Conservation (phyloP, 2,113 vertebrate species). For the Sturnus vulgaris region DNA sequence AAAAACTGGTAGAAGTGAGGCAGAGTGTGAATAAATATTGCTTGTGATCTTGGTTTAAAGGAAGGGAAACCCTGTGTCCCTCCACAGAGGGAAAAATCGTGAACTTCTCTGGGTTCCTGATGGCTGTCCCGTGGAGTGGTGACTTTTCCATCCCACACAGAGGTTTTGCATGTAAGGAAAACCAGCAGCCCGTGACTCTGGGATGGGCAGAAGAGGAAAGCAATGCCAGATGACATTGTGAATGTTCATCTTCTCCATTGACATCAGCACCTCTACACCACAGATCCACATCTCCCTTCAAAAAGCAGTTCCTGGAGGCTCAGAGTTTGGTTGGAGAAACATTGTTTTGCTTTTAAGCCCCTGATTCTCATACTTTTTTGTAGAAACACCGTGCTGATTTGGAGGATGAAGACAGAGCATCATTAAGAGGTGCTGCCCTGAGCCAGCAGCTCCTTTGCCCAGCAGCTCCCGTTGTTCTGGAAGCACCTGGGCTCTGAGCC, state of each 20-base stretch:
- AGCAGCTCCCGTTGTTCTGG: accelerated
- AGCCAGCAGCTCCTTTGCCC: neutral
- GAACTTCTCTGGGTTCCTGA: neutral
- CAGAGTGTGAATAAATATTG: neutral
- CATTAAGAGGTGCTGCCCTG: neutral
- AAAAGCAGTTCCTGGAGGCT: neutral
- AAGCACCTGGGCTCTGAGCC: neutral
- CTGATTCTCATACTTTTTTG: neutral
- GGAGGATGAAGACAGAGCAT: neutral
- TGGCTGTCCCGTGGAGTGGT: neutral
- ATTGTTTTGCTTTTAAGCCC: neutral
- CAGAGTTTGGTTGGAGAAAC: neutral
- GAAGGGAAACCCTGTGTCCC: neutral
- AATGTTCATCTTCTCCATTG: neutral
- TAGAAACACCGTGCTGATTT: neutral
- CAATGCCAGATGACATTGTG: accelerated
- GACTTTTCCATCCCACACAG: neutral
- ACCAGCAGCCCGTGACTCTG: neutral
- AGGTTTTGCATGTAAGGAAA: neutral
- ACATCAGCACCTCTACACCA: neutral
- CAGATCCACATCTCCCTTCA: neutral
- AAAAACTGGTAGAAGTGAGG: neutral
- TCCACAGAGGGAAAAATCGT: neutral
- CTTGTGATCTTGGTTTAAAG: neutral
- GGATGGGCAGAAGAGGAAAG: neutral